These are phyloP conservation scores for Boleophthalmus pectinirostris DNA, from an alignment of 2,113 vertebrate species.

Conservation along the genomic window DNA sequence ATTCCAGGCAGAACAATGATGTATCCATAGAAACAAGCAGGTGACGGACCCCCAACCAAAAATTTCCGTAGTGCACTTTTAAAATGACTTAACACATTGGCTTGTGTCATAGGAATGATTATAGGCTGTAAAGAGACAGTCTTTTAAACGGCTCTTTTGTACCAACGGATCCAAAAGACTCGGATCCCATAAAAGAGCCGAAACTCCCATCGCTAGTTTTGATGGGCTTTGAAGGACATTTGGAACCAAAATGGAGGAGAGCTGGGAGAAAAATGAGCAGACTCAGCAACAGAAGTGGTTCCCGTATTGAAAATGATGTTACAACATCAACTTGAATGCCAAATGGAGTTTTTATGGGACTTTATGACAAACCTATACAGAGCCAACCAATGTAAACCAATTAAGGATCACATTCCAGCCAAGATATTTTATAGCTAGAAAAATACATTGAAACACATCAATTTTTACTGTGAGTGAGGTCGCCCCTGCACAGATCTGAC, in stretches of 20 bases:
- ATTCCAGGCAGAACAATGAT: no score
- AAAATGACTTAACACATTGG: no score
- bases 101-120: no score
- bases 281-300: neutral
- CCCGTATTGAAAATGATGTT: neutral
- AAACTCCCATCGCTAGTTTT: neutral
- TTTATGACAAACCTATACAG: neutral
- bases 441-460: neutral
- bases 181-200: no score
- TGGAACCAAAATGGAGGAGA: neutral
- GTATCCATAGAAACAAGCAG: no score
- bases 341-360: neutral
- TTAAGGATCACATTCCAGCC: neutral
- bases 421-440: neutral
- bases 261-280: slow-evolving; percentile 8
- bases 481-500: neutral
- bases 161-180: no score
- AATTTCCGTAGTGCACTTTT: no score
- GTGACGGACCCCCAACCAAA: no score
- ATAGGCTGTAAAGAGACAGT: no score
- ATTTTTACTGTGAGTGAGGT: neutral
- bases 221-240: slow-evolving; percentile 13
- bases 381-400: neutral
- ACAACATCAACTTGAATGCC: neutral
- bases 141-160: no score